A percentile compares a stretch with the other conserved stretches of the same genome.
These are phyloP conservation scores for Lepas anatifera DNA, from an alignment of 2,888 invertebrate species.

Conservation along the genomic window DNA sequence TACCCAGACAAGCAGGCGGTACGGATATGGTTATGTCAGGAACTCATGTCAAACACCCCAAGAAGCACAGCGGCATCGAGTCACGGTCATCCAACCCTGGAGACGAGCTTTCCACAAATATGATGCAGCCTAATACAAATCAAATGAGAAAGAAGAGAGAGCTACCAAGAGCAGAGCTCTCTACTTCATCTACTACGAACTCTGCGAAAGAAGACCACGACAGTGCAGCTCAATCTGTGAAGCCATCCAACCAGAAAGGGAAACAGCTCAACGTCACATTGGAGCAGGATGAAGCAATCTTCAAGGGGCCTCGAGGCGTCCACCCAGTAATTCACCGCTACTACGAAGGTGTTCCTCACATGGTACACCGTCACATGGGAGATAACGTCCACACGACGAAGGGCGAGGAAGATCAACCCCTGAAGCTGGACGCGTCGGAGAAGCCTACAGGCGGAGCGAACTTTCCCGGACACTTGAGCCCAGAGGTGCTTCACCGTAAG, in stretches of 20 bases:
- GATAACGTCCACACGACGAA: background rate
- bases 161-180: background rate
- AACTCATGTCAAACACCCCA: background rate
- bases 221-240: background rate
- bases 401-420: background rate
- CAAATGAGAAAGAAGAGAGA: background rate
- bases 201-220: background rate
- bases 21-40: background rate
- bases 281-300: background rate
- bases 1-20: background rate
- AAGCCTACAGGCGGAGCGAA: too few relatives aligned
- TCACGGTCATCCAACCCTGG: background rate
- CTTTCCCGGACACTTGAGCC: too few relatives aligned
- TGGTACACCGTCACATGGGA: background rate
- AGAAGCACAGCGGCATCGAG: background rate
- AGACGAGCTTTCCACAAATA: background rate
- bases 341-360: background rate
- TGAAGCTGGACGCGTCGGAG: too few relatives aligned
- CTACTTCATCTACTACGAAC: too few relatives aligned
- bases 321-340: background rate
- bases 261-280: background rate
- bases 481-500: too few relatives aligned
- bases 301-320: background rate
- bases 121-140: background rate
- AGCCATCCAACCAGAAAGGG: background rate